A percentile compares a stretch with the other conserved stretches of the same genome.
These are phyloP conservation scores for Cheilosia vulpina DNA, from an alignment of 2,888 invertebrate genomes.

Conservation along the genomic window DNA sequence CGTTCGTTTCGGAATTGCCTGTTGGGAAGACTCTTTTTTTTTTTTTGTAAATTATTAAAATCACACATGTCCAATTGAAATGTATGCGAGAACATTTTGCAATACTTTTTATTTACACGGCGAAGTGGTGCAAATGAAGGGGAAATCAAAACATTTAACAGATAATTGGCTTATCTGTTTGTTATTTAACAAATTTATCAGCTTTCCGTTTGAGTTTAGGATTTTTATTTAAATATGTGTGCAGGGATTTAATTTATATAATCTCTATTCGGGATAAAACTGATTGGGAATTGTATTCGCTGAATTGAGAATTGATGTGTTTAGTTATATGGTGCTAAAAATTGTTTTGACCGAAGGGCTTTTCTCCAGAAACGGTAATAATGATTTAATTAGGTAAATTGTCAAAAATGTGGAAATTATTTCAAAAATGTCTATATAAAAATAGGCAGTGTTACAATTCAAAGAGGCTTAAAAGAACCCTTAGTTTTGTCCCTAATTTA, in stretches of 20 bases:
- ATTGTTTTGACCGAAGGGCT: no score
- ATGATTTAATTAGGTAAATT: no score
- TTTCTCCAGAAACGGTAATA: no score
- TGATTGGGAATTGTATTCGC: not conserved
- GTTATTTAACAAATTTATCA: not conserved
- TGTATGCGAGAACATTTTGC: not conserved
- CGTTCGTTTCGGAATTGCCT: constrained; percentile 1
- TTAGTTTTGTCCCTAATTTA: no score
- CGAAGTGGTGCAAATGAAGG: not conserved
- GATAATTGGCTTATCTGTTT: not conserved
- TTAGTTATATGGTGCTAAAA: not conserved
- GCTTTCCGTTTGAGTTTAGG: not conserved
- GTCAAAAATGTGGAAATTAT: no score
- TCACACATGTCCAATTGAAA: not conserved
- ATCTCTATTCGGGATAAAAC: no score
- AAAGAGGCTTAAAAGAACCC: no score
- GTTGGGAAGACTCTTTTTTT: not conserved
- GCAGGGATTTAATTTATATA: not conserved
- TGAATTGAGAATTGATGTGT: not conserved
- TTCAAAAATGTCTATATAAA: no score
- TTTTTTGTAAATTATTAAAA: constrained; percentile 6
- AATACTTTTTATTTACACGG: not conserved
- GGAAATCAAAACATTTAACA: not conserved
- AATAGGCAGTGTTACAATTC: no score
- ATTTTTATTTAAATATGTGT: no score